Conservation (phyloP, 2,113 vertebrate genomes). For the Lycaon pictus region DNA sequence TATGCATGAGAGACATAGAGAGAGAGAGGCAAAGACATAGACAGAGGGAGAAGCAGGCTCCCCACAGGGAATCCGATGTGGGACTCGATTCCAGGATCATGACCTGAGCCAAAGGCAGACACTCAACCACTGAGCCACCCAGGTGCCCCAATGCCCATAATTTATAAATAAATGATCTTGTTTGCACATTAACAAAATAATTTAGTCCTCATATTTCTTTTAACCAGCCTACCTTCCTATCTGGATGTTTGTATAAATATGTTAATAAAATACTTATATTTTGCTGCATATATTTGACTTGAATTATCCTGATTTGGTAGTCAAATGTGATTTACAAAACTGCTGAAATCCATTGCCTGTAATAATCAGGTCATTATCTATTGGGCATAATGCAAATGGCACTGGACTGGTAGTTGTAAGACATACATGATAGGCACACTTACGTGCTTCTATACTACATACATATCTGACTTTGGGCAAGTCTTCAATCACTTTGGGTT, state of each 20-base stretch:
- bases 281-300: not conserved
- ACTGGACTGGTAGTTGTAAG: not conserved
- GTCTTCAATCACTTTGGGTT: not conserved
- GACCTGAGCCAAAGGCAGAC: no score
- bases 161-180: not conserved
- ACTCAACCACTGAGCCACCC: no score
- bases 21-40: no score
- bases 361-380: not conserved
- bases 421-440: not conserved
- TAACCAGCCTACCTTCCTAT: not conserved
- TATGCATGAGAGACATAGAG: no score
- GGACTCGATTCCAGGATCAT: no score
- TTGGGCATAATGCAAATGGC: not conserved
- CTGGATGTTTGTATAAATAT: not conserved
- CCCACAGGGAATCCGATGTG: no score
- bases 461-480: not conserved
- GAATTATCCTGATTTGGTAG: not conserved
- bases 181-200: conserved; percentile 22
- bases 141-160: not conserved
- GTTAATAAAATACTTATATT: not conserved
- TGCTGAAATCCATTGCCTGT: not conserved
- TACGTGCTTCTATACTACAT: not conserved
- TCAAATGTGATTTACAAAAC: not conserved
- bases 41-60: no score
- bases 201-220: not conserved